Evolutionary conservation across 2,113 vertebrate species (phyloP).

Genomic region (Ellobius talpinus): DNA sequence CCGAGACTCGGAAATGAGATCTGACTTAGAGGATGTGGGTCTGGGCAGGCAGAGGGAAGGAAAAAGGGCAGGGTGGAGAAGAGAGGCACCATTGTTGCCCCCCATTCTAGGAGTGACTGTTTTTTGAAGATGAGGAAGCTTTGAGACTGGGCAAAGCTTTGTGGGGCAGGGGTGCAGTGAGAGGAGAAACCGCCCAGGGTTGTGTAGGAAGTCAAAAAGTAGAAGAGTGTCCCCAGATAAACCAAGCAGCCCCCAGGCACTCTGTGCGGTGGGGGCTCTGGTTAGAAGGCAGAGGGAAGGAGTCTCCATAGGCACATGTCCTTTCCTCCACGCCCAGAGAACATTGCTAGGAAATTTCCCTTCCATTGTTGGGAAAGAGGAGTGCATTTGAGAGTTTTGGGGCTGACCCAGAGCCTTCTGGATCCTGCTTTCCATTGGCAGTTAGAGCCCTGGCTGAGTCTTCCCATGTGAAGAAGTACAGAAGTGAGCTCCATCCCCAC

Average conservation of each 20-base stretch:
- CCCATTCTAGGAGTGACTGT: background rate
- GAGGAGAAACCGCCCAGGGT: background rate
- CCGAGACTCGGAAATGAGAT: constrained; percentile 49
- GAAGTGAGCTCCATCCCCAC: background rate
- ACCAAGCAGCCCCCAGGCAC: background rate
- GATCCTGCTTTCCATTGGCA: background rate
- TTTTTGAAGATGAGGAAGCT: background rate
- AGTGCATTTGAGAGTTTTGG: background rate
- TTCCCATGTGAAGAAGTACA: background rate
- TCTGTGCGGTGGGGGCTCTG: accelerated
- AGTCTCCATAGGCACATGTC: background rate
- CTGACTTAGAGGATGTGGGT: background rate
- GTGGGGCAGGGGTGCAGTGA: background rate
- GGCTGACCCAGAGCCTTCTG: background rate
- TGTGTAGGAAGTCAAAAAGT: background rate
- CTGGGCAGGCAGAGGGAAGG: background rate
- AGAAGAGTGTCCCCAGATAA: background rate
- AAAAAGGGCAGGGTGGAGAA: background rate
- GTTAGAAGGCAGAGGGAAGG: background rate
- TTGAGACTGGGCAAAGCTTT: background rate
- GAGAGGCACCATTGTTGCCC: background rate
- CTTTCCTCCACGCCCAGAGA: background rate
- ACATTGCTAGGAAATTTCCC: background rate
- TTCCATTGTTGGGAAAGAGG: constrained; percentile 5
- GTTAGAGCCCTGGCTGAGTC: background rate